Percentiles rank a stretch among this genome's conserved stretches.
Evolutionary conservation across 2,797 vertebrate genomes (phyloP).

Genomic region (Tangara arthus): DNA sequence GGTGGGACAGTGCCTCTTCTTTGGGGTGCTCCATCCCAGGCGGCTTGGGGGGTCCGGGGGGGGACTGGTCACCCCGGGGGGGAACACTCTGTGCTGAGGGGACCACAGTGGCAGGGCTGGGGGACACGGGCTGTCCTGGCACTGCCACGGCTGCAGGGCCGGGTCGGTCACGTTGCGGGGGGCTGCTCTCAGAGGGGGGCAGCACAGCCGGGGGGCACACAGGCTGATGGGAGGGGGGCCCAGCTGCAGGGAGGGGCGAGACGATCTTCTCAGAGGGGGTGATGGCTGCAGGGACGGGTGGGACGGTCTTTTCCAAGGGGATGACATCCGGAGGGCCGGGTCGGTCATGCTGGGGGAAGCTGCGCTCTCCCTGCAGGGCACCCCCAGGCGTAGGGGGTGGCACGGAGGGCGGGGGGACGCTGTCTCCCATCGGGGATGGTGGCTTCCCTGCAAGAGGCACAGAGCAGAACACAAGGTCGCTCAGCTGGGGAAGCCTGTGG

Average conservation of each 20-base stretch:
- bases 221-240: not conserved
- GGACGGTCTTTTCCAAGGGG: not conserved
- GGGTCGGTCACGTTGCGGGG: not conserved
- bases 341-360: fast-evolving
- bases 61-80: not conserved
- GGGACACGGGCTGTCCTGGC: not conserved
- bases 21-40: not conserved
- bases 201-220: not conserved
- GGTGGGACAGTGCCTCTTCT: not conserved
- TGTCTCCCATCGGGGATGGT: slow-evolving; percentile 52
- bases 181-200: not conserved
- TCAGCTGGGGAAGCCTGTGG: not conserved
- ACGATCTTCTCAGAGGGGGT: not conserved
- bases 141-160: fast-evolving
- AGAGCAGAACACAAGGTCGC: not conserved
- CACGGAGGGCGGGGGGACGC: not conserved
- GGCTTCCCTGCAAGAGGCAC: slow-evolving; percentile 40
- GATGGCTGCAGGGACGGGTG: not conserved
- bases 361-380: not conserved
- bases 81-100: not conserved
- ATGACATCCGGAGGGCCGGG: not conserved
- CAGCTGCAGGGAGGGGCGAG: fast-evolving
- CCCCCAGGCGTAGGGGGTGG: not conserved
- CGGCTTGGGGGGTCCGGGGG: fast-evolving
- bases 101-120: not conserved